Conservation (phyloP, 1,140 invertebrate genomes). For the Penaeus japonicus region DNA sequence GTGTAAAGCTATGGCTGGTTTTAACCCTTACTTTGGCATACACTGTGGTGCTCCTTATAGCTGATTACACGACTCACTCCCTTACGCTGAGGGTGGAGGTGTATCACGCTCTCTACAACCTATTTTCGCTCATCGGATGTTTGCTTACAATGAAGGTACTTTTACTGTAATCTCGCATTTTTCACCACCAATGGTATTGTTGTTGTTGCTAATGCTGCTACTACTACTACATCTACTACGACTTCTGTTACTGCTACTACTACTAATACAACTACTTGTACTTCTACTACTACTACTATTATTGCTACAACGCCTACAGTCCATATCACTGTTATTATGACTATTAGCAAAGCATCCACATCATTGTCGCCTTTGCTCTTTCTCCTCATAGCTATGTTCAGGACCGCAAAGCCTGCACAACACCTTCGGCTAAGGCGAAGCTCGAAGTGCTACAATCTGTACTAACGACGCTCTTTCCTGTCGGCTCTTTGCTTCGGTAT, state of each 20-base stretch:
- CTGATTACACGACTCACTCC: constrained; percentile 82
- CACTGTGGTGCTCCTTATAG: constrained; percentile 76
- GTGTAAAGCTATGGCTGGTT: constrained; percentile 63
- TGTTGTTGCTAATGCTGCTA: no score
- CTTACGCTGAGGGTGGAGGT: constrained; percentile 83
- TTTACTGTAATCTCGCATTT: no score
- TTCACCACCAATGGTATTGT: no score
- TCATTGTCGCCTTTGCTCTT: constrained; percentile 57
- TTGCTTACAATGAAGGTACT: constrained; percentile 70
- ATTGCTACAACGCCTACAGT: no score
- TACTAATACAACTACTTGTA: no score
- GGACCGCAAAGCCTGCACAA: constrained; percentile 77
- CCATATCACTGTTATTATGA: no score
- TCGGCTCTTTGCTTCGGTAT: constrained; percentile 84
- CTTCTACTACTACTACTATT: no score
- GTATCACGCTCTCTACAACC: constrained; percentile 86
- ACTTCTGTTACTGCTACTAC: no score
- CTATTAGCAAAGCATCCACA: no score
- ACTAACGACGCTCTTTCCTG: constrained; percentile 81
- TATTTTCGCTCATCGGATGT: constrained; percentile 76
- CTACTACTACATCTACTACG: no score
- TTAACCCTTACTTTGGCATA: constrained; percentile 76
- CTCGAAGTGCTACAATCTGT: constrained; percentile 85
- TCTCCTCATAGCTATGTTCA: constrained; percentile 63
- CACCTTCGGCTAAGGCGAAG: constrained; percentile 90